Percentiles rank a stretch among this genome's conserved stretches.
Conservation (phyloP, 2,113 vertebrate genomes). For the Sardina pilchardus region DNA sequence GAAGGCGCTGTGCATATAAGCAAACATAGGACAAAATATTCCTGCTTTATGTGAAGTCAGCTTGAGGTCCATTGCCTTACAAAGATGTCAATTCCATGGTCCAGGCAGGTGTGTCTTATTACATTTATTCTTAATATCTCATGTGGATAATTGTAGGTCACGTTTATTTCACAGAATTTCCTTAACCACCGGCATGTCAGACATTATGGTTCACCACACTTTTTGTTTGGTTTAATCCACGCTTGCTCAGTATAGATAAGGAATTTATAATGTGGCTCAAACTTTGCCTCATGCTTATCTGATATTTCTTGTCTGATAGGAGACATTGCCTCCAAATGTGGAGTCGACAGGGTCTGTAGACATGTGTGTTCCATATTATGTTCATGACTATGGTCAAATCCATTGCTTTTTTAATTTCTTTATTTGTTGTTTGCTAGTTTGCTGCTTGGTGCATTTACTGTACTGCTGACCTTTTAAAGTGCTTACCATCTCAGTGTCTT, state of each 20-base stretch:
- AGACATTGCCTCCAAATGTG: not conserved
- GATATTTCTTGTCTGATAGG: too few relatives aligned
- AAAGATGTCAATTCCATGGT: not conserved
- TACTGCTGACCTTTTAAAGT: not conserved
- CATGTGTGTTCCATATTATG: not conserved
- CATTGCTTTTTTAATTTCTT: not conserved
- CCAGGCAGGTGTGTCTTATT: constrained; percentile 45
- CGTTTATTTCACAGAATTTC: not conserved
- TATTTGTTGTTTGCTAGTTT: not conserved
- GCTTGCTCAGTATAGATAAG: not conserved
- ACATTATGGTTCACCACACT: not conserved
- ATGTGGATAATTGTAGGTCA: not conserved
- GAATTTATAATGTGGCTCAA: not conserved
- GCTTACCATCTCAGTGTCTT: not conserved
- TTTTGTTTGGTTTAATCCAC: not conserved
- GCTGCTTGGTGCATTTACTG: not conserved
- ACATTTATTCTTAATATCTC: constrained; percentile 32
- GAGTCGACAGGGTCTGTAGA: not conserved
- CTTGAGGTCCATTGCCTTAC: not conserved
- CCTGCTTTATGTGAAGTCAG: not conserved
- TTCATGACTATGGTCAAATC: not conserved
- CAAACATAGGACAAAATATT: not conserved
- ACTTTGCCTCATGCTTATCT: not conserved
- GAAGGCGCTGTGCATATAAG: constrained; percentile 16
- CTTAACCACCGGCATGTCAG: not conserved